Conservation (phyloP, 2,888 invertebrate genomes). For the Portevinia maculata region DNA sequence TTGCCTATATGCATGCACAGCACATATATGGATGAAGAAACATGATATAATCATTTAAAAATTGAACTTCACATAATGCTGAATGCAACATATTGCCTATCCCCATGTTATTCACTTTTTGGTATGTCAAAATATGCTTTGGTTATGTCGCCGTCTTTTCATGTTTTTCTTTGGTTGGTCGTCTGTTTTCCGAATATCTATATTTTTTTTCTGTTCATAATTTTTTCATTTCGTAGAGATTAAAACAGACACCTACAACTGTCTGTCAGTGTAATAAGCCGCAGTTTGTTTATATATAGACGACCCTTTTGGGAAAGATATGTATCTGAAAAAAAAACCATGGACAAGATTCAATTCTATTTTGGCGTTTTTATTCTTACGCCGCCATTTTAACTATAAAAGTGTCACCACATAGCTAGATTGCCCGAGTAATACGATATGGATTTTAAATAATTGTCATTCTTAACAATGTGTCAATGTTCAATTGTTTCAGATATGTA, state of each 20-base stretch:
- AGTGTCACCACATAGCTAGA: conserved; percentile 70
- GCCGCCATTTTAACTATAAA: conserved; percentile 72
- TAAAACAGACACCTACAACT: conserved; percentile 53
- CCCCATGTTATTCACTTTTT: conserved; percentile 62
- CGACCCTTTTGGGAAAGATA: too few species aligned
- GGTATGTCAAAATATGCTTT: conserved; percentile 42
- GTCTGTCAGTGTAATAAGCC: background rate
- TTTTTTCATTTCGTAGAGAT: conserved; percentile 16
- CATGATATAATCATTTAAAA: conserved; percentile 26
- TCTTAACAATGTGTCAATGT: conserved; percentile 51
- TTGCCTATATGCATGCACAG: too few species aligned
- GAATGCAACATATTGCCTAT: conserved; percentile 63
- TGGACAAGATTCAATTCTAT: conserved; percentile 43
- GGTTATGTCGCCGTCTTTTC: conserved; percentile 22
- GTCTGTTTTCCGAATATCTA: too few species aligned
- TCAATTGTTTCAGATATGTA: conserved; percentile 30
- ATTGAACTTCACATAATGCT: conserved; percentile 20
- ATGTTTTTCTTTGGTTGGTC: background rate
- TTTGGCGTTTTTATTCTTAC: conserved; percentile 41
- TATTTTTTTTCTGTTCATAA: background rate
- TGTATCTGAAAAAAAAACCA: conserved; percentile 39
- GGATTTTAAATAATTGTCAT: conserved; percentile 71
- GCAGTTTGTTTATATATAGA: background rate
- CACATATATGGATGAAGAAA: conserved; percentile 1
- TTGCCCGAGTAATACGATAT: conserved; percentile 66